These are phyloP conservation scores for Champsocephalus esox DNA, from an alignment of 2,797 vertebrate genomes.

Conservation along the genomic window DNA sequence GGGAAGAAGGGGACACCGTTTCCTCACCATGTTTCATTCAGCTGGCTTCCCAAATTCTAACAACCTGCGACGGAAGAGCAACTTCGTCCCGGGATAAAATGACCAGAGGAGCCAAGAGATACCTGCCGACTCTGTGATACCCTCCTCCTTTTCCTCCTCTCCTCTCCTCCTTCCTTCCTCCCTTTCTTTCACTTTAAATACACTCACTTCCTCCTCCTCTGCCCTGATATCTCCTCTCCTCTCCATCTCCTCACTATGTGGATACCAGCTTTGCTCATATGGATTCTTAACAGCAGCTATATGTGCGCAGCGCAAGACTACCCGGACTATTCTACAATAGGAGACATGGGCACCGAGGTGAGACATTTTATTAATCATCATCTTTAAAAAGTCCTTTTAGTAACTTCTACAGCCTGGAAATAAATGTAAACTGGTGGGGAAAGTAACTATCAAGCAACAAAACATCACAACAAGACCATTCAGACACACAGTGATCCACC, in stretches of 20 bases:
- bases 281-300: conserved; percentile 76
- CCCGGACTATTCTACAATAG: conserved; percentile 69
- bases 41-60: conserved; percentile 52
- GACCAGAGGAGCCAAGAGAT: conserved; percentile 64
- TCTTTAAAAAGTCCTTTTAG: not conserved
- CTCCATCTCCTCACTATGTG: conserved; percentile 81
- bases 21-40: conserved; percentile 78
- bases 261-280: conserved; percentile 80
- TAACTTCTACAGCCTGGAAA: not conserved
- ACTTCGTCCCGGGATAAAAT: conserved; percentile 80
- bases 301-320: conserved; percentile 78
- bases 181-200: conserved; percentile 38
- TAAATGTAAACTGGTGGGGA: not conserved
- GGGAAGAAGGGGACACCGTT: conserved; percentile 21
- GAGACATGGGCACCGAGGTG: conserved; percentile 79
- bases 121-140: conserved; percentile 52
- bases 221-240: conserved; percentile 48
- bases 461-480: not conserved
- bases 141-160: conserved; percentile 45
- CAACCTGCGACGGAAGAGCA: conserved; percentile 68
- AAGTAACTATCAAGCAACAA: not conserved
- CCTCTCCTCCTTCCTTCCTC: conserved; percentile 46
- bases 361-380: conserved; percentile 26
- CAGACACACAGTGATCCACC: conserved; percentile 1
- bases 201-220: conserved; percentile 32